phyloP scores from a whole-genome alignment of 2,797 vertebrate genomes.

The Buceros bicornis region DNA sequence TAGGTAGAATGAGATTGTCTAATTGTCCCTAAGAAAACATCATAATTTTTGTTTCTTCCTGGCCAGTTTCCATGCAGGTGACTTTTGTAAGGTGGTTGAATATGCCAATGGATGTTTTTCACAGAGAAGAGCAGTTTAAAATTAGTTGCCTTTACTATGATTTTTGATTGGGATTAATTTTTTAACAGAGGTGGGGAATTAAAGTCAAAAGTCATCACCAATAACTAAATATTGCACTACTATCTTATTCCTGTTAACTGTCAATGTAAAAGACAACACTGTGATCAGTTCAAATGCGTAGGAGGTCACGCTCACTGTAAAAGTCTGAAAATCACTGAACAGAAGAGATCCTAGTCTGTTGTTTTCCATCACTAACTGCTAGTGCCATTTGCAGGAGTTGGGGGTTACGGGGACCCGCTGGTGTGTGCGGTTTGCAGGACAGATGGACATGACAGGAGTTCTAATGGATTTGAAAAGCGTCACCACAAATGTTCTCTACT shows the following conservation, averaged over 20 bases:
- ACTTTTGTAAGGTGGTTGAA: background rate
- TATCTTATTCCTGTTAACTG: background rate
- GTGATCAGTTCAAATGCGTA: background rate
- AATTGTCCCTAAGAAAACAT: background rate
- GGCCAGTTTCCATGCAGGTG: accelerated
- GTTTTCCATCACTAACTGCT: background rate
- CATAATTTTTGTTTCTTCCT: background rate
- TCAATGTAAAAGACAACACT: background rate
- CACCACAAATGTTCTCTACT: background rate
- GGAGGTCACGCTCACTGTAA: background rate
- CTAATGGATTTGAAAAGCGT: background rate
- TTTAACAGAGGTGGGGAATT: background rate
- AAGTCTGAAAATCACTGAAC: background rate
- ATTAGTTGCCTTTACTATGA: background rate
- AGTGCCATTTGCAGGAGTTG: background rate
- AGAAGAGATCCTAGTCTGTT: background rate
- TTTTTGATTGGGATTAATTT: background rate
- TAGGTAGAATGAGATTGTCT: background rate
- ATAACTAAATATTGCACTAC: background rate
- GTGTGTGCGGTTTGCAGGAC: background rate
- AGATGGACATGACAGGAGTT: background rate
- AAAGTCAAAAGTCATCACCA: background rate
- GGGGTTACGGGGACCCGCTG: accelerated
- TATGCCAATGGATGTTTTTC: background rate
- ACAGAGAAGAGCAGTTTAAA: background rate